Evolutionary conservation across 2,113 vertebrate genomes (phyloP).

Genomic region (Suricata suricatta): DNA sequence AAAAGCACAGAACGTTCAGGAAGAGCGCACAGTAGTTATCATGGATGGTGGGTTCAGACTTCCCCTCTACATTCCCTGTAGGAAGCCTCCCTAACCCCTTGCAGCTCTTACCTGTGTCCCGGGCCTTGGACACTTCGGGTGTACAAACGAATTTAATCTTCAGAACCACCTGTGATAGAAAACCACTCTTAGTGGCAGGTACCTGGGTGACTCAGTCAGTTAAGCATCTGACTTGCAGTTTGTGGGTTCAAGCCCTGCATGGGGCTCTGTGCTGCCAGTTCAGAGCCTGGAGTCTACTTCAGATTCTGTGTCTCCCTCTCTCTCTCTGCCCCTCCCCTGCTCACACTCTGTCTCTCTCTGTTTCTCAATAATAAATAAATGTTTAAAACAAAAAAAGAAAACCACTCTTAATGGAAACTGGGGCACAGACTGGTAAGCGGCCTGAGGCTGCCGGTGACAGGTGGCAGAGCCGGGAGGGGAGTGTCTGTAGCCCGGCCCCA

Average conservation of each 20-base stretch:
- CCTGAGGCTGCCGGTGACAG: rapidly evolving
- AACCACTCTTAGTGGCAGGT: neutral
- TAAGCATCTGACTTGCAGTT: too few relatives aligned
- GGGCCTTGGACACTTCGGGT: neutral
- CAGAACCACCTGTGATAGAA: neutral
- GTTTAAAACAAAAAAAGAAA: neutral
- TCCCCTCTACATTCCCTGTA: neutral
- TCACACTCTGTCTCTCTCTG: too few relatives aligned
- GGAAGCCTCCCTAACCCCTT: too few relatives aligned
- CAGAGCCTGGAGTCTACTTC: too few relatives aligned
- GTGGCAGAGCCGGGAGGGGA: neutral
- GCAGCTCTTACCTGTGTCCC: neutral
- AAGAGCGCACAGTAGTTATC: neutral
- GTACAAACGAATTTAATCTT: neutral
- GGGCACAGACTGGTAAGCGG: neutral
- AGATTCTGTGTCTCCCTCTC: too few relatives aligned
- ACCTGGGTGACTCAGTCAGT: too few relatives aligned
- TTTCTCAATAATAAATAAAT: too few relatives aligned
- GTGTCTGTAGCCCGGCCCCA: neutral
- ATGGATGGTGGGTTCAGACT: neutral
- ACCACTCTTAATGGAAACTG: neutral
- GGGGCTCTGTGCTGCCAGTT: too few relatives aligned
- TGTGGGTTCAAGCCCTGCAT: too few relatives aligned
- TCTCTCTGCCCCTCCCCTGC: too few relatives aligned
- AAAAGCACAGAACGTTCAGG: neutral